Evolutionary conservation across 2,113 vertebrate genomes (phyloP).

Genomic region (Telmatochromis sp.): DNA sequence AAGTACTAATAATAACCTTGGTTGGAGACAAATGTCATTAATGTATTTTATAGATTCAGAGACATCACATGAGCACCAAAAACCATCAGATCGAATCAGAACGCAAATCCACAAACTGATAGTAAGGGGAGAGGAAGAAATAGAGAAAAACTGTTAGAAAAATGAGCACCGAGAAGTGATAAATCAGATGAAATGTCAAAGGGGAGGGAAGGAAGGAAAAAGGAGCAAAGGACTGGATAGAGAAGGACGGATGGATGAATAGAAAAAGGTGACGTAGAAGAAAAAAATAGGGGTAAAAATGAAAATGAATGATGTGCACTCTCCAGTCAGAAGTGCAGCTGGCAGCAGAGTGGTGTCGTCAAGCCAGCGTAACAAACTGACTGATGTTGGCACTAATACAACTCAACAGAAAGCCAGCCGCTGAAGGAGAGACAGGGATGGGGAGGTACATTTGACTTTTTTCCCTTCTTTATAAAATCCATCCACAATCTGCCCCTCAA

Average conservation of each 20-base stretch:
- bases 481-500: neutral
- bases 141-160: too few relatives aligned
- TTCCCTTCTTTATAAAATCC: neutral
- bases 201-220: neutral
- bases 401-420: neutral
- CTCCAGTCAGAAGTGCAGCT: slow-evolving; percentile 39
- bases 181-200: neutral
- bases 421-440: neutral
- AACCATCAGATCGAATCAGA: neutral
- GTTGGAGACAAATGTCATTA: neutral
- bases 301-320: slow-evolving; percentile 50
- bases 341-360: slow-evolving; percentile 24
- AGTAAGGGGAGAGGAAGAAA: neutral
- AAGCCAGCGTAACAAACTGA: slow-evolving; percentile 37
- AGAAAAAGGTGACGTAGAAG: neutral
- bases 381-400: slow-evolving; percentile 30
- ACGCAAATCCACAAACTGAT: neutral
- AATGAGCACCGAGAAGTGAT: neutral
- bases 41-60: neutral
- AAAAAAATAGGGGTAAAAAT: slow-evolving; percentile 5
- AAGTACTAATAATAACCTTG: neutral
- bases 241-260: neutral
- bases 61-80: neutral
- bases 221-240: neutral
- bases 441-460: neutral